These are phyloP conservation scores for Carcinoscorpius rotundicauda DNA, from an alignment of 1,140 invertebrate genomes.

Conservation along the genomic window DNA sequence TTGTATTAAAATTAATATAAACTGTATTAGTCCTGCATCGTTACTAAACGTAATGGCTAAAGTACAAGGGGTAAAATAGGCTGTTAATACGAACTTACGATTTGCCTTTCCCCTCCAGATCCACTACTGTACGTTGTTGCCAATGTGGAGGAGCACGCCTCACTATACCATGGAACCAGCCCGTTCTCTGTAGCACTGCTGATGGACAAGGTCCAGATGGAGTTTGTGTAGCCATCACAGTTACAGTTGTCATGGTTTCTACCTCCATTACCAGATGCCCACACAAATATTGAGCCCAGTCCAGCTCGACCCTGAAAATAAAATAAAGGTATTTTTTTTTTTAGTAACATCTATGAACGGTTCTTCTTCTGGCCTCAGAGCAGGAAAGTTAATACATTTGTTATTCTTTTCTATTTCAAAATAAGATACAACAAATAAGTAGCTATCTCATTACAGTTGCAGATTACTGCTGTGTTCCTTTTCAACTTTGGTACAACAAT, in stretches of 20 bases:
- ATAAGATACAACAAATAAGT: no score
- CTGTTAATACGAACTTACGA: conserved; percentile 32
- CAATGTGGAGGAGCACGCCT: conserved; percentile 84
- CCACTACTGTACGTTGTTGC: conserved; percentile 94
- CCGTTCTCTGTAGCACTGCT: conserved; percentile 94
- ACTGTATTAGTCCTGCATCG: no score
- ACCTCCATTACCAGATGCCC: conserved; percentile 98
- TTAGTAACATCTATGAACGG: no score
- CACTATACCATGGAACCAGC: conserved; percentile 82
- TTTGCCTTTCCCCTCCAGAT: conserved; percentile 57
- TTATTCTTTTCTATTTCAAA: no score
- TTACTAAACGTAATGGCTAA: no score
- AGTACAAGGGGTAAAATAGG: no score
- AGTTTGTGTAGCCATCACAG: conserved; percentile 98
- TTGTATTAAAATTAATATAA: no score
- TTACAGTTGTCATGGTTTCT: conserved; percentile 81
- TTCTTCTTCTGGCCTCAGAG: no score
- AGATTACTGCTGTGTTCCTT: no score
- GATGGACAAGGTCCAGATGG: conserved; percentile 95
- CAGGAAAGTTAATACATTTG: no score
- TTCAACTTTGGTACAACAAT: no score
- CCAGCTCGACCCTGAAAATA: conserved; percentile 66
- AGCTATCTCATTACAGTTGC: no score
- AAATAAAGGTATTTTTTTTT: conserved; percentile 13
- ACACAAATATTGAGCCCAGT: conserved; percentile 98